Conservation (phyloP, 2,888 invertebrate genomes). For the Rhimphoctona megacephalus region DNA sequence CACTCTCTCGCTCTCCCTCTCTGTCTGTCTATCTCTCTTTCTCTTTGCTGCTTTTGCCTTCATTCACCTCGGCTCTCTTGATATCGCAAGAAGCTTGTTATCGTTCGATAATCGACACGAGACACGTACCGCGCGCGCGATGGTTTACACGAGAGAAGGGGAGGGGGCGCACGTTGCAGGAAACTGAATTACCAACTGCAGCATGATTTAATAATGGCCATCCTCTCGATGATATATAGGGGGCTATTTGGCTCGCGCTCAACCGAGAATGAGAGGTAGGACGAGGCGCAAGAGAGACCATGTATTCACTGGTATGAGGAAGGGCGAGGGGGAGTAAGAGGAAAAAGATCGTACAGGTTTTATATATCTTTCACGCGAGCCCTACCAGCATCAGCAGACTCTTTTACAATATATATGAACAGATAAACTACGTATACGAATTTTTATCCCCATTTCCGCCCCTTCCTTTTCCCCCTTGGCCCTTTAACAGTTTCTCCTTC, state of each 20-base stretch:
- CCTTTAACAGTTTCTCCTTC: not conserved
- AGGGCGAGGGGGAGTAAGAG: conserved; percentile 7
- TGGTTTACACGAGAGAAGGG: conserved; percentile 37
- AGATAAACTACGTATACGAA: conserved; percentile 5
- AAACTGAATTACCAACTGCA: conserved; percentile 81
- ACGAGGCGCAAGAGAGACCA: conserved; percentile 32
- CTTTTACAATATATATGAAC: conserved; percentile 15
- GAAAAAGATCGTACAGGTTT: conserved; percentile 43
- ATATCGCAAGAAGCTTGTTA: conserved; percentile 77
- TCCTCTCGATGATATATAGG: conserved; percentile 73
- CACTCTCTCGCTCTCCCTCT: conserved; percentile 20
- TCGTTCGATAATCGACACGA: conserved; percentile 80
- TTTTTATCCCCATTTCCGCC: not conserved
- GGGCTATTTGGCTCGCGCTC: conserved; percentile 76
- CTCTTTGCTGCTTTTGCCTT: conserved; percentile 9
- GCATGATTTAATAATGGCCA: conserved; percentile 80
- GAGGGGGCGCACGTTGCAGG: conserved; percentile 74
- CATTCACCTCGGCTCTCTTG: conserved; percentile 65
- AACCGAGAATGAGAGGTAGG: conserved; percentile 59
- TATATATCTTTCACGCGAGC: conserved; percentile 55
- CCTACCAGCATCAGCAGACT: conserved; percentile 42
- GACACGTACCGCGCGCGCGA: conserved; percentile 74
- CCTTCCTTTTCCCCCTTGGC: not conserved
- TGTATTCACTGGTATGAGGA: not conserved
- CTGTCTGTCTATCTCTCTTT: conserved; percentile 24